Conservation (phyloP, 92 coral and sea anemone species). For the Ricordea florida region DNA sequence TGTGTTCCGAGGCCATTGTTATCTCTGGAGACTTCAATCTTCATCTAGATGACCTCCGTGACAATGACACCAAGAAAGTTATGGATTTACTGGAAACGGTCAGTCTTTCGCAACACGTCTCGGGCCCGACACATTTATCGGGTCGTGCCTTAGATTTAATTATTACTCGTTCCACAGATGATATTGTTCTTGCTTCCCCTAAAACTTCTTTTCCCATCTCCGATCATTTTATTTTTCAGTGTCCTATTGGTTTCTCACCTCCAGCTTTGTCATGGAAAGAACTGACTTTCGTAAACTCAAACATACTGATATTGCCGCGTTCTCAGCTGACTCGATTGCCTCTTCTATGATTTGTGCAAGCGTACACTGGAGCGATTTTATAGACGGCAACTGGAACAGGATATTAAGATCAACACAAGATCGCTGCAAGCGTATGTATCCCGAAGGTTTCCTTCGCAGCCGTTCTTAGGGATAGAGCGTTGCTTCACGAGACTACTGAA, state of each 20-base stretch:
- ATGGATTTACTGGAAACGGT: too few species aligned
- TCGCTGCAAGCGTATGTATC: too few species aligned
- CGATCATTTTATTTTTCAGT: conserved; percentile 37
- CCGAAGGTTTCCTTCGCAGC: too few species aligned
- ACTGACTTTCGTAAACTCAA: conserved; percentile 31
- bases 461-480: too few species aligned
- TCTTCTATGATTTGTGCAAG: not conserved
- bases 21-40: too few species aligned
- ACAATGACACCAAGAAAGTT: too few species aligned
- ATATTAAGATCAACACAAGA: too few species aligned
- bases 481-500: too few species aligned
- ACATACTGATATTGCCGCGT: conserved; percentile 17
- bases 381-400: too few species aligned
- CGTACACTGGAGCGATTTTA: too few species aligned
- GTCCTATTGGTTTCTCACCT: conserved; percentile 7
- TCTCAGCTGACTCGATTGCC: conserved; percentile 19
- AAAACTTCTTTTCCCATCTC: conserved; percentile 9
- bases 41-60: too few species aligned
- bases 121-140: conserved; percentile 14
- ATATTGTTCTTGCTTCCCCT: not conserved
- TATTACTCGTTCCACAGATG: conserved; percentile 25
- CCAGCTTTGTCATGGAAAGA: conserved; percentile 36
- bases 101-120: not conserved
- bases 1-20: too few species aligned
- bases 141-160: conserved; percentile 16